A percentile compares a stretch with the other conserved stretches of the same genome.
Conservation (phyloP, 2,113 vertebrate genomes). For the Coregonus clupeaformis region DNA sequence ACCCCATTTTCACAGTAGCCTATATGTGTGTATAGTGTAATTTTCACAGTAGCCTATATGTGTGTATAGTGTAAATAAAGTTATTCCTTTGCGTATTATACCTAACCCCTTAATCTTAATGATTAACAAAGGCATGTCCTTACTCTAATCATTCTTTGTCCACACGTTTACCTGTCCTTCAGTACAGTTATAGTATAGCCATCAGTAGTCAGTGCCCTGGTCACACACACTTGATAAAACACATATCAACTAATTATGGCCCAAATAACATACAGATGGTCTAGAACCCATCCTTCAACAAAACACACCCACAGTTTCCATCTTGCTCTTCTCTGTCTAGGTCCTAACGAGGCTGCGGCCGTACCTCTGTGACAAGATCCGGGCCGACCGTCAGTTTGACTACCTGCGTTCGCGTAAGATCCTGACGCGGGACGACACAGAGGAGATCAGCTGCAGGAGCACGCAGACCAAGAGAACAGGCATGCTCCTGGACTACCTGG, state of each 20-base stretch:
- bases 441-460: slow-evolving; percentile 89
- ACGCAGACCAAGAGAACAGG: slow-evolving; percentile 86
- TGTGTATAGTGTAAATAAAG: neutral
- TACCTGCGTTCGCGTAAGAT: slow-evolving; percentile 91
- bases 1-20: neutral
- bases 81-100: neutral
- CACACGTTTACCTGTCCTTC: neutral
- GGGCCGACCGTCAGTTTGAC: slow-evolving; percentile 93
- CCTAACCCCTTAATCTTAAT: no score
- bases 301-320: neutral
- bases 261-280: neutral
- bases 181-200: neutral
- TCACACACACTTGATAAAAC: neutral
- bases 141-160: no score
- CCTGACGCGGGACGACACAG: slow-evolving; percentile 89
- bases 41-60: no score
- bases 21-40: neutral
- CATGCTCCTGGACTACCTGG: slow-evolving; percentile 87
- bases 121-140: no score
- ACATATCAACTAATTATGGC: neutral
- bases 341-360: slow-evolving; percentile 80
- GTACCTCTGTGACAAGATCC: slow-evolving; percentile 92
- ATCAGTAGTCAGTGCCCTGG: neutral
- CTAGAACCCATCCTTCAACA: neutral
- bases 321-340: slow-evolving; percentile 40